These are phyloP conservation scores for Coptodon bakossiorum DNA, from an alignment of 2,113 vertebrate genomes.

Conservation along the genomic window DNA sequence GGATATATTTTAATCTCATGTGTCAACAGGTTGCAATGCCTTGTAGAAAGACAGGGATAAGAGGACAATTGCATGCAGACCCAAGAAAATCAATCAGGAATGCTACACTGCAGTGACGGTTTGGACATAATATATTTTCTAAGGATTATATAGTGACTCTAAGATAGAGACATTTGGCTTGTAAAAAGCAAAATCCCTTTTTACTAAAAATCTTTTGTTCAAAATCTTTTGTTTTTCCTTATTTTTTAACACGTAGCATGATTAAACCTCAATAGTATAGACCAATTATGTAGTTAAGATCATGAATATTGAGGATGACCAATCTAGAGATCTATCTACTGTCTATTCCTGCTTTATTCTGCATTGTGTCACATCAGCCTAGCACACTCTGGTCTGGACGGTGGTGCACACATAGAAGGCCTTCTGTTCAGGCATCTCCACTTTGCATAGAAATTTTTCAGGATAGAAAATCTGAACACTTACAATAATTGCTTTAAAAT, in stretches of 20 bases:
- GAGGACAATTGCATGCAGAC: conserved; percentile 7
- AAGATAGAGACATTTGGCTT: not conserved
- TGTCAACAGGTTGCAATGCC: conserved; percentile 50
- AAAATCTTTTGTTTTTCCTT: not conserved
- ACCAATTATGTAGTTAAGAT: not conserved
- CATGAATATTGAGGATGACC: not conserved
- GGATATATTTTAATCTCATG: conserved; percentile 47
- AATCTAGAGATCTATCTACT: not conserved
- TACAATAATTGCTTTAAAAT: not conserved
- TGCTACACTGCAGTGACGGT: not conserved
- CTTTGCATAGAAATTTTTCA: not conserved
- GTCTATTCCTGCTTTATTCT: not conserved
- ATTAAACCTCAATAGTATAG: not conserved
- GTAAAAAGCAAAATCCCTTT: not conserved
- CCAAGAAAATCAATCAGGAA: conserved; percentile 12
- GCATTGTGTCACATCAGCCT: not conserved
- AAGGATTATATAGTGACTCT: conserved; percentile 5
- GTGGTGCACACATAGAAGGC: not conserved
- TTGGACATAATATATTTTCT: conserved; percentile 14
- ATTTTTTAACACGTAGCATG: not conserved
- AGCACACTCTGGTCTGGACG: not conserved
- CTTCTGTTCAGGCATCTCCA: not conserved
- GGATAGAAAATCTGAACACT: not conserved
- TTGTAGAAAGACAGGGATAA: conserved; percentile 11
- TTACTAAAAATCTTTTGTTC: not conserved